phyloP scores from a whole-genome alignment of 2,888 invertebrate genomes.

The Lepidochitona cinerea region DNA sequence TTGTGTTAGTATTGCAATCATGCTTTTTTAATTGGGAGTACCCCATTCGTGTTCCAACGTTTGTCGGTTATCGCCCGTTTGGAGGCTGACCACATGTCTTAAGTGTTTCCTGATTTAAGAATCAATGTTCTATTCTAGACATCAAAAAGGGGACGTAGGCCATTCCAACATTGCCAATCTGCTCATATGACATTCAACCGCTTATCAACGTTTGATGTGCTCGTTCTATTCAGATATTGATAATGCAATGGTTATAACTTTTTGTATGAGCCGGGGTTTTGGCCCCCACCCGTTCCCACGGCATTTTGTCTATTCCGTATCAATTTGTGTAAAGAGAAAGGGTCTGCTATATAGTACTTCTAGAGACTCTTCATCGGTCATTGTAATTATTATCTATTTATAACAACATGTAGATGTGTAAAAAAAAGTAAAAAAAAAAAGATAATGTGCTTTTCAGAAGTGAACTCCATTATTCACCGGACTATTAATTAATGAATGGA shows the following conservation, averaged over 20 bases:
- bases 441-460: not conserved
- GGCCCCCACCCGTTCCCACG: not conserved
- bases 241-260: not conserved
- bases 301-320: not conserved
- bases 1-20: too few relatives aligned
- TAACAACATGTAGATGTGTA: conserved; percentile 7
- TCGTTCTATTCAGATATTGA: not conserved
- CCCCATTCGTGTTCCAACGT: too few relatives aligned
- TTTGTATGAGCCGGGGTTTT: not conserved
- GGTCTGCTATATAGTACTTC: too few relatives aligned
- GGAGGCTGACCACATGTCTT: too few relatives aligned
- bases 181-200: not conserved
- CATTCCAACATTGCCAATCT: not conserved
- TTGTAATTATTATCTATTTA: conserved; percentile 7
- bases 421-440: too few relatives aligned
- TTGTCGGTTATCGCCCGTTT: too few relatives aligned
- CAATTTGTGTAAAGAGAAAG: not conserved
- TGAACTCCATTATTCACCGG: too few relatives aligned
- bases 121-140: too few relatives aligned
- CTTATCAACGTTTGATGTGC: not conserved
- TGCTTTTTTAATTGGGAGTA: too few relatives aligned
- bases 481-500: too few relatives aligned
- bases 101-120: too few relatives aligned
- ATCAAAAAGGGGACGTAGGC: too few relatives aligned
- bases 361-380: not conserved